phyloP scores from a whole-genome alignment of 2,113 vertebrate genomes.

The Xenopus laevis region DNA sequence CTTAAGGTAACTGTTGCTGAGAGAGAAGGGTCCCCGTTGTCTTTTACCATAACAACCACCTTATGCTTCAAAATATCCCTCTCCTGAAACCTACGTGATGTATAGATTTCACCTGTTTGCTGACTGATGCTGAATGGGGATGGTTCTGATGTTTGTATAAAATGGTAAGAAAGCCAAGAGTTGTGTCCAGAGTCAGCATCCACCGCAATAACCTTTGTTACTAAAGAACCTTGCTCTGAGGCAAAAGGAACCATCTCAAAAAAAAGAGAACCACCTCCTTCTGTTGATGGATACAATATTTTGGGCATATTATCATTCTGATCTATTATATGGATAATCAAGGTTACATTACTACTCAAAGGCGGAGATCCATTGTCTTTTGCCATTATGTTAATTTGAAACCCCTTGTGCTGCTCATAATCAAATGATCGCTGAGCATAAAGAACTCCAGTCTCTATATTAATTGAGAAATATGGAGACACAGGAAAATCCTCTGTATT shows the following conservation, averaged over 20 bases:
- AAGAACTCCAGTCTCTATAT: constrained; percentile 52
- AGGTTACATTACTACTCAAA: constrained; percentile 37
- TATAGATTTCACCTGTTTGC: constrained; percentile 47
- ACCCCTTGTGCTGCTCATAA: constrained; percentile 53
- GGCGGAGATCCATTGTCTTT: constrained; percentile 52
- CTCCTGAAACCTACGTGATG: constrained; percentile 33
- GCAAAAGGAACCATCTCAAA: constrained; percentile 55
- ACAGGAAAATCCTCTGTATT: constrained; percentile 44
- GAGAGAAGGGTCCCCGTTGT: constrained; percentile 41
- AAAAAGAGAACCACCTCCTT: constrained; percentile 25
- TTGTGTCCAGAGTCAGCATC: constrained; percentile 62
- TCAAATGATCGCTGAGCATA: constrained; percentile 57
- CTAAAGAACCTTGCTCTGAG: constrained; percentile 56
- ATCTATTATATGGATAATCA: constrained; percentile 51
- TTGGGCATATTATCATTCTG: constrained; percentile 56
- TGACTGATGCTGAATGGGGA: constrained; percentile 40
- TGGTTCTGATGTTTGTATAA: constrained; percentile 50
- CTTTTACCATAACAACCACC: constrained; percentile 49
- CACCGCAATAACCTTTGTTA: constrained; percentile 59
- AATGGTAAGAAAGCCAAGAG: constrained; percentile 55
- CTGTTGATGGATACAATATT: constrained; percentile 49
- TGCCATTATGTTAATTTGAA: constrained; percentile 57
- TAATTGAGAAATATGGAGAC: constrained; percentile 57
- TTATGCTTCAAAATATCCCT: constrained; percentile 34
- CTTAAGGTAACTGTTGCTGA: constrained; percentile 34